phyloP scores from a whole-genome alignment of 2,113 vertebrate species.

The Casuarius casuarius region DNA sequence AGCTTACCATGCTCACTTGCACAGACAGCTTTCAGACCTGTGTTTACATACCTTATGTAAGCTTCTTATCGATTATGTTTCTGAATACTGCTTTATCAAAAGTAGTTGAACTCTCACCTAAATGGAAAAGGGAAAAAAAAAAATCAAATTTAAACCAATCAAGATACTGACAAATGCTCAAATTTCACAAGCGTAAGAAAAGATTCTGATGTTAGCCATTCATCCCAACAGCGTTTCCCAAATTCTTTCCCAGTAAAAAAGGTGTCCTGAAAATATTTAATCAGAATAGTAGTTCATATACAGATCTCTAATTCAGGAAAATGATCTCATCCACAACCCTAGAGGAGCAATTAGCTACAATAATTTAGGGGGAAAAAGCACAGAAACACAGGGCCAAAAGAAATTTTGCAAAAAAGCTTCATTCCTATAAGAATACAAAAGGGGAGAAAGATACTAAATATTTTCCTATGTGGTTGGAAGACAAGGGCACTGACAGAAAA shows the following conservation, averaged over 20 bases:
- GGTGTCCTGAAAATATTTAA: background rate
- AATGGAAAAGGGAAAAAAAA: background rate
- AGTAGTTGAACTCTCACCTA: background rate
- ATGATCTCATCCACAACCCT: background rate
- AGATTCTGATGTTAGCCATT: background rate
- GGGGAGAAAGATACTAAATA: background rate
- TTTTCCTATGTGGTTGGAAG: fast-evolving
- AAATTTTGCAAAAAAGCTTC: background rate
- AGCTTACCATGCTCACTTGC: background rate
- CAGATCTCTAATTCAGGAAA: background rate
- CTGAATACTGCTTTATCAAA: background rate
- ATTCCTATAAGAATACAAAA: fast-evolving
- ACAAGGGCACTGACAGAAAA: background rate
- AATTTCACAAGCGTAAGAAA: background rate
- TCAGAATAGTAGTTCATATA: background rate
- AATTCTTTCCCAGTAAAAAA: background rate
- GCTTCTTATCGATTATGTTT: constrained; percentile 39
- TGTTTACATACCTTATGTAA: constrained; percentile 20
- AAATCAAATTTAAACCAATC: background rate
- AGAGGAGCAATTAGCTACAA: background rate
- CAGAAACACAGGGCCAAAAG: background rate
- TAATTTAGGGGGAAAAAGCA: background rate
- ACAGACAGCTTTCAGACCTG: background rate
- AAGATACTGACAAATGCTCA: background rate
- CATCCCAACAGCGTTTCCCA: fast-evolving